phyloP scores from a whole-genome alignment of 2,113 vertebrate genomes.

The Mormoops blainvillei region DNA sequence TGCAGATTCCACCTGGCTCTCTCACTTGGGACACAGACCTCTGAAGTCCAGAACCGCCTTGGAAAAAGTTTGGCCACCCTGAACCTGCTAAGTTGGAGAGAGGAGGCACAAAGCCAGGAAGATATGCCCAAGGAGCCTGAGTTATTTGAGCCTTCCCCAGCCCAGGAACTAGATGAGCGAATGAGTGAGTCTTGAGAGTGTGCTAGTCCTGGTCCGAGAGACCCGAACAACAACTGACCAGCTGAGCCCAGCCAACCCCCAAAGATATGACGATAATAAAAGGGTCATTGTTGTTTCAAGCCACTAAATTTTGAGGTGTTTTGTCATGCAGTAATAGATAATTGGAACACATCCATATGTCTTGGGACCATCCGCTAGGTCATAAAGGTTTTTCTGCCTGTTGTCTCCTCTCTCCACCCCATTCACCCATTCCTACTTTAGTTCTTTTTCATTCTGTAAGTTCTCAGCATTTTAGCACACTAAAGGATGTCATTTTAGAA shows the following conservation, averaged over 20 bases:
- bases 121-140: not conserved
- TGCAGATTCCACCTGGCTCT: not conserved
- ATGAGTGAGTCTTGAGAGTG: not conserved
- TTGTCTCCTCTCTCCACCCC: not conserved
- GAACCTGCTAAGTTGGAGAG: not conserved
- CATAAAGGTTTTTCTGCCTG: not conserved
- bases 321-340: not conserved
- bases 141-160: not conserved
- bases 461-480: not conserved
- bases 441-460: slow-evolving; percentile 9
- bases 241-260: not conserved
- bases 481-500: not conserved
- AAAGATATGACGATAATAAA: not conserved
- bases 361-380: not conserved
- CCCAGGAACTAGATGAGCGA: not conserved
- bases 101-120: not conserved
- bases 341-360: not conserved
- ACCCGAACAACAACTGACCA: not conserved
- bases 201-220: not conserved
- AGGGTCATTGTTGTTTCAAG: not conserved
- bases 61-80: not conserved
- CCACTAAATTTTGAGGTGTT: not conserved
- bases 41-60: not conserved
- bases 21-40: not conserved
- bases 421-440: not conserved